Conservation (phyloP, 2,113 vertebrate species). For the Psittacula cyanocephala region DNA sequence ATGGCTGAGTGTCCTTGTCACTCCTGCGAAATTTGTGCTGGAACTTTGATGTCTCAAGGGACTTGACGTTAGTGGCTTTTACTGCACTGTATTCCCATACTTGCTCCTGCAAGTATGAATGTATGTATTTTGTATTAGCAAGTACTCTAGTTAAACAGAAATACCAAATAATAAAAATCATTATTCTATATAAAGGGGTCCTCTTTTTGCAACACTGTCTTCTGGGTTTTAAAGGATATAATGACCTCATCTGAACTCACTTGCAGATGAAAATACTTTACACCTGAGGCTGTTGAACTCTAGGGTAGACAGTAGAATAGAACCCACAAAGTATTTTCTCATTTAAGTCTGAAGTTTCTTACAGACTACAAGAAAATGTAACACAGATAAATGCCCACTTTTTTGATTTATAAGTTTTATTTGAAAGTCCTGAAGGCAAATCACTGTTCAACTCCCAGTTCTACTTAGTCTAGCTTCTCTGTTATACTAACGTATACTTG, state of each 20-base stretch:
- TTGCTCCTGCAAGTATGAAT: background rate
- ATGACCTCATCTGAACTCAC: background rate
- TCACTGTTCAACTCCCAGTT: background rate
- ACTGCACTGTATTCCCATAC: background rate
- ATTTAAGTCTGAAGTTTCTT: background rate
- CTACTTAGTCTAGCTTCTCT: background rate
- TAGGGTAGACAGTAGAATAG: background rate
- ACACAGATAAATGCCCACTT: rapidly evolving
- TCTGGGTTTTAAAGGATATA: background rate
- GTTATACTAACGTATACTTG: background rate
- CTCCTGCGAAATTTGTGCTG: background rate
- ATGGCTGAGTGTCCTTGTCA: background rate
- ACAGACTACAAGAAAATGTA: background rate
- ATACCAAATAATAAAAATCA: background rate
- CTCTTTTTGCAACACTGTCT: background rate
- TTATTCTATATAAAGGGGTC: background rate
- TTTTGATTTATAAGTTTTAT: background rate
- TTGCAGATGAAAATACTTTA: background rate
- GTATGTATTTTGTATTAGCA: background rate
- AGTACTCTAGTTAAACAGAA: background rate
- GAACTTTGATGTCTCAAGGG: background rate
- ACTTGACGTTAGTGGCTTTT: background rate
- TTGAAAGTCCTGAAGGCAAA: background rate
- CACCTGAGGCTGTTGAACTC: background rate
- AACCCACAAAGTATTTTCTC: background rate